Evolutionary conservation across 2,113 vertebrate species (phyloP), one percentile per base, ranked within the genome.

Genomic region (Cynopterus brachyotis): DNA sequence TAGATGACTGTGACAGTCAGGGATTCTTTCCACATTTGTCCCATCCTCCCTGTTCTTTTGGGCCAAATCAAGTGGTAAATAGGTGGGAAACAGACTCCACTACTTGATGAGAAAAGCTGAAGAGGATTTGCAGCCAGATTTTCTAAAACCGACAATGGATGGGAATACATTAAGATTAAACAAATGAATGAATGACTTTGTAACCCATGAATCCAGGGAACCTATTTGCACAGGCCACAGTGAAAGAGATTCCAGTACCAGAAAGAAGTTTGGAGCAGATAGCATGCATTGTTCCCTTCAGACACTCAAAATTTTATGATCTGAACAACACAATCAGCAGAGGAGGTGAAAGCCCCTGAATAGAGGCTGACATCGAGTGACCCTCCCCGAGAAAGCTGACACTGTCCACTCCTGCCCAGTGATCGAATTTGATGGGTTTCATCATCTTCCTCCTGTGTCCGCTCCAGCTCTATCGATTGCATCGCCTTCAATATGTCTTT

Each of bases 401-500:
- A 72, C 40, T 86, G 98, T 64, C 85, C 79, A 80, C 70, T 91
- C 95, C 30, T 45, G 45, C 95, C 82, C 55, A 96, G 75, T 91
- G 96, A 88, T 69, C 11, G 76, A 76, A 93, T 94, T 97, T 97
- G 96, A 97, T 94, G 55, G 53, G 92, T 97, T 98, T 98, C 97
- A 91, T 98, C 75, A 97, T 98, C 98, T 98, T 97, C 86, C 98
- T 98, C 96, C 53, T 26, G 95, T 88, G 97, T 47, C 89, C 50
- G 85, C 75, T 79, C 79, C n/a, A 64, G 86, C 60, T 95, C n/a
- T 95, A 98, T 98, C 86, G 98, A 98, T 98, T 94, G 57, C 57
- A 98, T 98, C 96, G 66, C 97, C 98, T 98, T 97, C 98, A 98
- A 98, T 98, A 98, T 98, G 96, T 98, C 96, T 98, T 98, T 97